Conservation (phyloP, 2,113 vertebrate genomes). For the Dolichallabes microphthalmus region DNA sequence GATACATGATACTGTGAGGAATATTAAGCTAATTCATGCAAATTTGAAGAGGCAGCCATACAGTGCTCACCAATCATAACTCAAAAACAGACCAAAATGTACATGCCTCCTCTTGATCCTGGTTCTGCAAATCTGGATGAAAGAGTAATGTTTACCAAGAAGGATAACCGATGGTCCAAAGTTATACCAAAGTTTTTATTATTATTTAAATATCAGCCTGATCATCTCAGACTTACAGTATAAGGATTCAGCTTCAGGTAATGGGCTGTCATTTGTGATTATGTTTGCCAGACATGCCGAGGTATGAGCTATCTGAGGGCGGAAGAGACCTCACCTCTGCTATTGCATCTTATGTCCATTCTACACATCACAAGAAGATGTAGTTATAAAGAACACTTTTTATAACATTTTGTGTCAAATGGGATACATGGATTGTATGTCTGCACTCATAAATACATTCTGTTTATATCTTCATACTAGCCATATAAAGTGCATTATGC, state of each 20-base stretch:
- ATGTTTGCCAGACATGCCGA: background rate
- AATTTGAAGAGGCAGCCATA: background rate
- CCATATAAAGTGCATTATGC: no score
- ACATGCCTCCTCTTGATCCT: background rate
- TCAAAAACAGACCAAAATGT: background rate
- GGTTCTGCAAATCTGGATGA: background rate
- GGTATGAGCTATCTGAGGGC: background rate
- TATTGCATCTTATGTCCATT: background rate
- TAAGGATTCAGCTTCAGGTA: background rate
- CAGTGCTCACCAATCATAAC: background rate
- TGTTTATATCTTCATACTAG: no score
- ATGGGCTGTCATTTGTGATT: background rate
- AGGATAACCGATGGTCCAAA: background rate
- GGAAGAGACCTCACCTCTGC: background rate
- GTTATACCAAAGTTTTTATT: background rate
- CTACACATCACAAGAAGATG: background rate
- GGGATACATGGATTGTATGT: background rate
- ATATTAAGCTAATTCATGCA: background rate
- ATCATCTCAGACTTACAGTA: background rate
- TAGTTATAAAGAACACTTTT: background rate
- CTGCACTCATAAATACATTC: background rate
- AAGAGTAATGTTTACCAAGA: background rate
- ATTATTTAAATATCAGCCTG: no score
- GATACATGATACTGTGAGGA: background rate
- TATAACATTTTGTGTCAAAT: no score